Evolutionary conservation across 1,140 invertebrate genomes (phyloP).

Genomic region (Philaenus spumarius): DNA sequence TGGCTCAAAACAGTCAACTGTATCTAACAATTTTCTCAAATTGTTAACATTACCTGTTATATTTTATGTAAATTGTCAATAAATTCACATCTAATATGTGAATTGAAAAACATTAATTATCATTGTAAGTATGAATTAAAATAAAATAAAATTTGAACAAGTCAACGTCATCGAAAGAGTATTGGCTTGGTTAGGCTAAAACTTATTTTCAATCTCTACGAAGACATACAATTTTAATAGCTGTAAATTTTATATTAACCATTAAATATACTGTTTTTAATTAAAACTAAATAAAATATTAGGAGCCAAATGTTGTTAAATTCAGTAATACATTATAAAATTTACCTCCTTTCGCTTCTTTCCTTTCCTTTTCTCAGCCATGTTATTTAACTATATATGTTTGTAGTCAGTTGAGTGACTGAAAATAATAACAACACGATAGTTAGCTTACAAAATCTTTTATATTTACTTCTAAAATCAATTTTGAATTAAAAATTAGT

Average conservation of each 20-base stretch:
- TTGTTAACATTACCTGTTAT: too few species aligned
- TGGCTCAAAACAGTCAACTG: too few species aligned
- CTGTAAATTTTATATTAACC: not conserved
- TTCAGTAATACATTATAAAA: conserved; percentile 24
- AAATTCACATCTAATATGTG: not conserved
- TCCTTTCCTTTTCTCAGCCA: conserved; percentile 65
- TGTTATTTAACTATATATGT: conserved; percentile 42
- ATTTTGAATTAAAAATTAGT: too few species aligned
- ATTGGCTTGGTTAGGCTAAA: too few species aligned
- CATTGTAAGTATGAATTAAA: not conserved
- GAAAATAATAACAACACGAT: too few species aligned
- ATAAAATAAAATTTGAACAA: conserved; percentile 15
- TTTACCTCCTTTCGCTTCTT: conserved; percentile 66
- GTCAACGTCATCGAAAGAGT: not conserved
- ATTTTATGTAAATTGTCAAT: too few species aligned
- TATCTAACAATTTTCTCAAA: too few species aligned
- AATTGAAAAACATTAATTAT: not conserved
- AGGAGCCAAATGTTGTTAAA: not conserved
- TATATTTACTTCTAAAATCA: too few species aligned
- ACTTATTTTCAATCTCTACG: too few species aligned
- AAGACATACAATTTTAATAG: too few species aligned
- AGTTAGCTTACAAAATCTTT: too few species aligned
- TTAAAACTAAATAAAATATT: not conserved
- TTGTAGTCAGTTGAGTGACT: too few species aligned
- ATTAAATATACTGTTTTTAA: not conserved